Base-by-base conservation (phyloP, 2,888 invertebrate genomes). In the Pyrochroa serraticornis region DNA sequence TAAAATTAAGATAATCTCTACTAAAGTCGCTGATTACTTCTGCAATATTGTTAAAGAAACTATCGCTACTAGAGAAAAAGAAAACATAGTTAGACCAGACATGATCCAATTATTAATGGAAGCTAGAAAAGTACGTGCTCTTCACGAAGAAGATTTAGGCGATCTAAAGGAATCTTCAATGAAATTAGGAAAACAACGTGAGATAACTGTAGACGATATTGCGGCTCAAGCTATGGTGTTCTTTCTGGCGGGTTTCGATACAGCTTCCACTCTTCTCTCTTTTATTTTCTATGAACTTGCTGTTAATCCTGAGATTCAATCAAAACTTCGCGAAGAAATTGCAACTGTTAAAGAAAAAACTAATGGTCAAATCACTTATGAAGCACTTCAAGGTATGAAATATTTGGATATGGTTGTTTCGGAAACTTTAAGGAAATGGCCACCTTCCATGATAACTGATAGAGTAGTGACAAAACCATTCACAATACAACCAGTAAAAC, bases 341-440 rank as follows among this genome's bases (percentile, higher is more conserved):
- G 5, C 2, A 22, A 22, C 22, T 2, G 22, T 22, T 22, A 22
- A 22, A 22, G 22, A 22, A 22, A 5, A 22, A 22, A 22, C 3
- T 22, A 5, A 5, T 34, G 22, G 5, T 59, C 68, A 22, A 22
- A 39, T 39, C 3, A 39, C 5, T 8, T 39, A 39, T 9, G 39
- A 39, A 3, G 3, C 10, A 2, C 39, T 39, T 13, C 39, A 12
- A 12, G 39, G 13, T 3, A 12, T 39, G 13, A 39, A 39, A 13
- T 39, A 39, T 39, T 9, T 39, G 8, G 39, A 39, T 12, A 39
- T 50, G 31, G 34, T 35, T 6, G n/a, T 36, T 58, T 34, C 63
- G 78, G 85, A 85, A 72, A 78, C 81, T 0, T 66, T 82, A 10
- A 77, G 84, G 47, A 81, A 79, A 62, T 83, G 83, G 80, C 79